These are phyloP conservation scores for Nasonovia ribisnigri DNA, from an alignment of 2,888 invertebrate species.

Conservation along the genomic window DNA sequence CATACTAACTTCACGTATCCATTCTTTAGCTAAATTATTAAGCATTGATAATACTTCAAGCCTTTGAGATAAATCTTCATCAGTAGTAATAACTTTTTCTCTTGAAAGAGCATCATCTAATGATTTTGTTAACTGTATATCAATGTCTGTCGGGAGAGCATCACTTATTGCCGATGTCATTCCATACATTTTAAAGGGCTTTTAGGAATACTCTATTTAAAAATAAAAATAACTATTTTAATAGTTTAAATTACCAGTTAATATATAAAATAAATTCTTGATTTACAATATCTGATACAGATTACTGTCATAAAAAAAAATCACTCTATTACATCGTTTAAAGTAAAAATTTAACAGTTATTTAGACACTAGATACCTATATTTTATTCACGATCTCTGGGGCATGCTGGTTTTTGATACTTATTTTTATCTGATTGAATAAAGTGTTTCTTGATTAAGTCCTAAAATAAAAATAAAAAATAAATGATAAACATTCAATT, in stretches of 20 bases:
- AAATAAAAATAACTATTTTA: constrained; percentile 47
- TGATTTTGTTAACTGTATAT: constrained; percentile 81
- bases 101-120: constrained; percentile 84
- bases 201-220: constrained; percentile 45
- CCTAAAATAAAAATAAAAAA: constrained; percentile 49
- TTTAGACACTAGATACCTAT: constrained; percentile 63
- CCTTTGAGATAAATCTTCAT: constrained; percentile 77
- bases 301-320: neutral
- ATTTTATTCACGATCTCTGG: constrained; percentile 31
- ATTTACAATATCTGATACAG: neutral
- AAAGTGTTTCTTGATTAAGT: constrained; percentile 35
- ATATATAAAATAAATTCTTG: neutral
- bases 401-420: neutral
- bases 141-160: constrained; percentile 85
- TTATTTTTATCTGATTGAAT: constrained; percentile 24
- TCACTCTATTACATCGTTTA: neutral
- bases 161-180: constrained; percentile 96
- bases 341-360: constrained; percentile 42
- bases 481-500: neutral
- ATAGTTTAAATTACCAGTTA: neutral
- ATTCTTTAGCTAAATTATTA: constrained; percentile 90
- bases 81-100: constrained; percentile 91
- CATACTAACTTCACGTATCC: constrained; percentile 92
- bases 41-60: constrained; percentile 79
- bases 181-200: constrained; percentile 72